These are phyloP conservation scores for Leptodirus hochenwartii DNA, from an alignment of 2,888 invertebrate genomes.

Conservation along the genomic window DNA sequence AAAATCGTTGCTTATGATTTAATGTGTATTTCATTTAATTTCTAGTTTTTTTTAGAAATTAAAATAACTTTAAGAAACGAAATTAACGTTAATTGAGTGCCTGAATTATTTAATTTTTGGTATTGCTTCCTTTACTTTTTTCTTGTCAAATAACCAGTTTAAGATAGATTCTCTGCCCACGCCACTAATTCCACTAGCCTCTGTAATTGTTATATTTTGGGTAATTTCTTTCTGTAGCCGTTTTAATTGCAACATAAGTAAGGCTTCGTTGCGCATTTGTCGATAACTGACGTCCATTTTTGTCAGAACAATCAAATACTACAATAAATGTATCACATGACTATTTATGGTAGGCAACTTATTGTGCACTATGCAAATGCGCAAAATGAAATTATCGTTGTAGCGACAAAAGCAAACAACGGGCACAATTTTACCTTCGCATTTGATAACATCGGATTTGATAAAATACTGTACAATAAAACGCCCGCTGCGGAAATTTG, in stretches of 20 bases:
- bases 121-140: no score
- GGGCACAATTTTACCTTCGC: slow-evolving; percentile 51
- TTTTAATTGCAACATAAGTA: slow-evolving; percentile 61
- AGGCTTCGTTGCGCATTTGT: slow-evolving; percentile 72
- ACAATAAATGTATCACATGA: no score
- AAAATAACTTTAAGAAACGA: no score
- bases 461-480: slow-evolving; percentile 55
- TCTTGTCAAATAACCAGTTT: no score
- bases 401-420: background rate
- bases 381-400: slow-evolving; percentile 1
- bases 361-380: no score
- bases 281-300: slow-evolving; percentile 78
- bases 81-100: no score
- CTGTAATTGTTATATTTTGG: slow-evolving; percentile 48
- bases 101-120: no score
- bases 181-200: slow-evolving; percentile 56
- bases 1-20: no score
- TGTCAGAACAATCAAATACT: slow-evolving; percentile 52
- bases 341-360: slow-evolving; percentile 6
- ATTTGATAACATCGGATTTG: slow-evolving; percentile 47
- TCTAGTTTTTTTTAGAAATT: no score
- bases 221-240: slow-evolving; percentile 48
- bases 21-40: no score
- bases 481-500: slow-evolving; percentile 75
- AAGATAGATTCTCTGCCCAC: slow-evolving; percentile 49